Base-by-base conservation (phyloP, 2,888 invertebrate genomes). In the Parascotia fuliginaria region DNA sequence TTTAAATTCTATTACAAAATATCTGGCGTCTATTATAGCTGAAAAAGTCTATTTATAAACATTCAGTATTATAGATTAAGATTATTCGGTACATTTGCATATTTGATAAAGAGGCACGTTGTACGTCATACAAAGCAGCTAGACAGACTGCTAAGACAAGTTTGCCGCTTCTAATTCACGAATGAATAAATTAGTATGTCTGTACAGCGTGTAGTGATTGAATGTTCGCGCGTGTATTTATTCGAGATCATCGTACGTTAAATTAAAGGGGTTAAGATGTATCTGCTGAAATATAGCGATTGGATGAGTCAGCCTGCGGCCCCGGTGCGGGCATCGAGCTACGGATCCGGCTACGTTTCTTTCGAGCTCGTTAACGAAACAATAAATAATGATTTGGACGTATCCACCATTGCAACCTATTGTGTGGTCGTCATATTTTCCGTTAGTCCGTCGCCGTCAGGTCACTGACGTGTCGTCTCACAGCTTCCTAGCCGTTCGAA, bases 371-470 rank as follows among this genome's bases (percentile, higher is more conserved):
- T 88, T 88, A 88, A 82, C 85, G 85, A 85, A 87, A 89, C 85
- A 87, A 89, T 88, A 88, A 87, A 87, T 87, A 88, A 89, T 87
- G 83, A 86, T 87, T 86, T 81, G 82, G 83, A 81, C 79, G 81
- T 83, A 80, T 77, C 78, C 73, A 72, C 75, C 73, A 74, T 70
- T 81, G 77, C 77, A 72, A 68, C 73, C 83, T 77, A 79, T 88
- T 87, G 87, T 89, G 79, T 73, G 65, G 65, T 73, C 69, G 73
- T 86, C 81, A 84, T 76, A 85, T 83, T 84, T 83, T 79, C 79
- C 78, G 81, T 66, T 66, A 68, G 67, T 59, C 65, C 65, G 67
- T 74, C 70, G 73, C 70, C 68, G 57, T 65, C 70, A 70, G 73
- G 65, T 62, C 65, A 64, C 70, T 77, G 79, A 76, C 74, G 75